Evolutionary conservation across 1,140 invertebrate genomes (phyloP), one percentile per base, ranked within the genome.

Genomic region (Mamestra configurata): DNA sequence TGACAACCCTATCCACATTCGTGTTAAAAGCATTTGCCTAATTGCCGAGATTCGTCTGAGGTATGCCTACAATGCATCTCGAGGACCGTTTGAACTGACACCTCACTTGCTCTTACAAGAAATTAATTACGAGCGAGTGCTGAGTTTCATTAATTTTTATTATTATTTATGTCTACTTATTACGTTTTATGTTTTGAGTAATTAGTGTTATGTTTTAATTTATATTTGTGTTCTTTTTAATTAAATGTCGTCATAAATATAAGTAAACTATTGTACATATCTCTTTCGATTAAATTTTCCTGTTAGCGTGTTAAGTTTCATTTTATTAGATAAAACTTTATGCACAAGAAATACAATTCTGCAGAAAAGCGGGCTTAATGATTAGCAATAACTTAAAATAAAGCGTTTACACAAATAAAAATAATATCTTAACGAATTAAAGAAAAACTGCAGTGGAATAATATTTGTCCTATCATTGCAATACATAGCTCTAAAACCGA

Each of bases 21-120:
- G 73, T 64, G 73, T 76, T 76, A 76, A 76, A 76, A 76, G 73
- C 73, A 76, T 76, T 76, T 76, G 73, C 73, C 73, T 76, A 76
- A 76, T 76, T 76, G 73, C 73, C 18, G 57, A 64, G 73, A 76
- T 76, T 76, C 61, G 57, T 76, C 73, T 76, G 57, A 76, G 73
- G 73, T 64, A 76, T 76, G 73, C 73, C 40, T 64, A 76, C 73
- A 76, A 76, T 76, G 57, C 73, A 76, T 76, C 73, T 76, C 24
- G n/a, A 35, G 73, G 57, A 24, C 22, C 57, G 55, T 76, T 76
- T 64, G 43, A 37, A 64, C 57, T 61, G 51, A 64, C 35, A 59
- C 71, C 15, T 35, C 43, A 57, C 71, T 73, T 43, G 71, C 71
- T n/a, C 18, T 53, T 24, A 57, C 18, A 35, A 2, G 31, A 22